Percentiles rank a stretch among this genome's conserved stretches.
Conservation (phyloP, 2,113 vertebrate genomes). For the Antigone vipio region DNA sequence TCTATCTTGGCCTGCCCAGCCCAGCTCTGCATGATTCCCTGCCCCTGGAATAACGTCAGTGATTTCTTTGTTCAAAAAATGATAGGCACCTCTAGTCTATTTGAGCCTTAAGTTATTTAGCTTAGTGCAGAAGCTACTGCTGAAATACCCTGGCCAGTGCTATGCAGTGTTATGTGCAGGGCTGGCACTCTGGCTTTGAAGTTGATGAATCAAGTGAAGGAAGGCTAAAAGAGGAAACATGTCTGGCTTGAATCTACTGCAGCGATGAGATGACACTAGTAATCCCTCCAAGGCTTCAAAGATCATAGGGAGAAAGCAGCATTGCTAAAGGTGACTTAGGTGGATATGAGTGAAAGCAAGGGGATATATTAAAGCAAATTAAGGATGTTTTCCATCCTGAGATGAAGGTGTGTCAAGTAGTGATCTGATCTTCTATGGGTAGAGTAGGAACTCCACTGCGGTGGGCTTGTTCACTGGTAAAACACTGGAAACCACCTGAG, state of each 20-base stretch:
- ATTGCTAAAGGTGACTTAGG: background rate
- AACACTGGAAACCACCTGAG: background rate
- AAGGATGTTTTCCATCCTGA: background rate
- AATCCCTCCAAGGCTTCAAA: background rate
- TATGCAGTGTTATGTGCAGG: background rate
- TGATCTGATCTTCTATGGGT: rapidly evolving
- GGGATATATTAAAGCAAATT: background rate
- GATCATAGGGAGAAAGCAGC: background rate
- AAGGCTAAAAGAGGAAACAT: background rate
- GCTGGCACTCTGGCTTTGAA: background rate
- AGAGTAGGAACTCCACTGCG: background rate
- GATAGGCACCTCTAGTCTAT: background rate
- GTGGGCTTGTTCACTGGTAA: background rate
- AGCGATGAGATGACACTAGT: background rate
- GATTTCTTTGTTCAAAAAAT: background rate
- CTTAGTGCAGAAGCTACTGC: background rate
- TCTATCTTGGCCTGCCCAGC: background rate
- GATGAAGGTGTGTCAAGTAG: background rate
- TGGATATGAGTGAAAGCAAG: background rate
- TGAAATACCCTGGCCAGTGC: background rate
- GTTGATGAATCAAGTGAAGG: background rate
- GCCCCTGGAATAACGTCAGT: background rate
- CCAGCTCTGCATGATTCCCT: background rate
- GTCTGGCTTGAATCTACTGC: background rate
- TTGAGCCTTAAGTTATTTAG: background rate